A percentile compares a stretch with the other conserved stretches of the same genome.
Evolutionary conservation across 2,797 vertebrate genomes (phyloP).

Genomic region (Argyrosomus regius): DNA sequence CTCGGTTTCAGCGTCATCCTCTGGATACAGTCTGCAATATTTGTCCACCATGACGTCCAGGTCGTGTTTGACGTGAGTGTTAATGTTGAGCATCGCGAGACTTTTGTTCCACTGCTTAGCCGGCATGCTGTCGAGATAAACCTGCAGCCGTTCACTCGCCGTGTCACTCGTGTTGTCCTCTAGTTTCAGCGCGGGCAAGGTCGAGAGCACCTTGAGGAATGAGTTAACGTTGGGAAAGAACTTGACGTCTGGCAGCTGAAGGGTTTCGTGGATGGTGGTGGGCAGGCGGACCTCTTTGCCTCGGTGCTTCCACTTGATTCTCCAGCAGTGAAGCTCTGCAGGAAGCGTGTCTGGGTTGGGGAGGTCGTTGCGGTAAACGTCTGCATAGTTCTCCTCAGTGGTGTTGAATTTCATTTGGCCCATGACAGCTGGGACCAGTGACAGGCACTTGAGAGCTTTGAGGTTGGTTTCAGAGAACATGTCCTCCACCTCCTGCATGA

Average conservation of each 20-base stretch:
- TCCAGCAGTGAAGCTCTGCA: conserved; percentile 97
- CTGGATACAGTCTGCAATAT: conserved; percentile 92
- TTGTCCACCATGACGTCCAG: conserved; percentile 97
- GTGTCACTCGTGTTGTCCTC: conserved; percentile 84
- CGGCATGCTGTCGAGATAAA: conserved; percentile 87
- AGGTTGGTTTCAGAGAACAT: conserved; percentile 95
- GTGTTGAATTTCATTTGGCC: conserved; percentile 98
- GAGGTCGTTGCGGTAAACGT: conserved; percentile 92
- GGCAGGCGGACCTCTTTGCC: conserved; percentile 96
- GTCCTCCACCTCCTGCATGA: conserved; percentile 95
- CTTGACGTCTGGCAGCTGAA: conserved; percentile 96
- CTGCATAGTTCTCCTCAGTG: conserved; percentile 92
- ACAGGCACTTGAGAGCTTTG: conserved; percentile 95
- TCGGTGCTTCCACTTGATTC: conserved; percentile 98
- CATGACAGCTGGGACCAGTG: conserved; percentile 95
- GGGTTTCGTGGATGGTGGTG: conserved; percentile 93
- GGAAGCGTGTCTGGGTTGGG: conserved; percentile 95
- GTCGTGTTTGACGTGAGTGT: conserved; percentile 93
- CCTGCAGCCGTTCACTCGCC: conserved; percentile 88
- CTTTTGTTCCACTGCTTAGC: conserved; percentile 89
- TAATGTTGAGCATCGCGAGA: conserved; percentile 92
- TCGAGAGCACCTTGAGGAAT: conserved; percentile 93
- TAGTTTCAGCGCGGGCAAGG: conserved; percentile 91
- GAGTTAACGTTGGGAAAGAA: conserved; percentile 97
- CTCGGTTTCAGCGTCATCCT: conserved; percentile 84